phyloP scores from a whole-genome alignment of 2,113 vertebrate genomes.

The Pantherophis guttatus region DNA sequence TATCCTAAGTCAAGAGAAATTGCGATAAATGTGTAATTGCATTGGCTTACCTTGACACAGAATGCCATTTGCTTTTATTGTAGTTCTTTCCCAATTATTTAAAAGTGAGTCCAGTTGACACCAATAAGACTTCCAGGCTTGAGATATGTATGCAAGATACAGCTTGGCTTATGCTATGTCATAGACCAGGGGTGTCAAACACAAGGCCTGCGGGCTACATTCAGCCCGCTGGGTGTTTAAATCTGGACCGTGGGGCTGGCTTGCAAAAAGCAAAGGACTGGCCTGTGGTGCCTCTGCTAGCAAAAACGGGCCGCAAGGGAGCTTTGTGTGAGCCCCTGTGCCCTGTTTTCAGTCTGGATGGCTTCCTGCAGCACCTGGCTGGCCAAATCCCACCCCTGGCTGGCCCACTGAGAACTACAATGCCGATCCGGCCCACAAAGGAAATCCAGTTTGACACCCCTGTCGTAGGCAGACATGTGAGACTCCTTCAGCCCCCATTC shows the following conservation, averaged over 20 bases:
- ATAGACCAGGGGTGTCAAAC: background rate
- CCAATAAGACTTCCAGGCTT: background rate
- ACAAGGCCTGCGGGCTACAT: too few relatives aligned
- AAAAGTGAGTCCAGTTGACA: background rate
- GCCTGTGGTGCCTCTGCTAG: too few relatives aligned
- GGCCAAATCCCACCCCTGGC: too few relatives aligned
- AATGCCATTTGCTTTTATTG: background rate
- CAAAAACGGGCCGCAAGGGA: fast-evolving
- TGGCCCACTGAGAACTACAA: too few relatives aligned
- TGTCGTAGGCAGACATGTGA: background rate
- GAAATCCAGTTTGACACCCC: too few relatives aligned
- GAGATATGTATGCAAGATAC: background rate
- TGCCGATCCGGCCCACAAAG: too few relatives aligned
- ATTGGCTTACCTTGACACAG: background rate
- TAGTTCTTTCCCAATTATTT: background rate
- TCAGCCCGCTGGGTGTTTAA: too few relatives aligned
- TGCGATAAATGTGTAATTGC: background rate
- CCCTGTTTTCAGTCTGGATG: too few relatives aligned
- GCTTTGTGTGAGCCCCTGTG: fast-evolving
- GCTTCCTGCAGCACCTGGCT: too few relatives aligned
- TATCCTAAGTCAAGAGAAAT: background rate
- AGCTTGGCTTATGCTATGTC: background rate
- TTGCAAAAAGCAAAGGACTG: too few relatives aligned
- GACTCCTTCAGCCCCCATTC: background rate
- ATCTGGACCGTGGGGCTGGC: too few relatives aligned